Percentiles rank a stretch among this genome's conserved stretches.
These are phyloP conservation scores for Martes martes DNA, from an alignment of 2,113 vertebrate genomes.

Conservation along the genomic window DNA sequence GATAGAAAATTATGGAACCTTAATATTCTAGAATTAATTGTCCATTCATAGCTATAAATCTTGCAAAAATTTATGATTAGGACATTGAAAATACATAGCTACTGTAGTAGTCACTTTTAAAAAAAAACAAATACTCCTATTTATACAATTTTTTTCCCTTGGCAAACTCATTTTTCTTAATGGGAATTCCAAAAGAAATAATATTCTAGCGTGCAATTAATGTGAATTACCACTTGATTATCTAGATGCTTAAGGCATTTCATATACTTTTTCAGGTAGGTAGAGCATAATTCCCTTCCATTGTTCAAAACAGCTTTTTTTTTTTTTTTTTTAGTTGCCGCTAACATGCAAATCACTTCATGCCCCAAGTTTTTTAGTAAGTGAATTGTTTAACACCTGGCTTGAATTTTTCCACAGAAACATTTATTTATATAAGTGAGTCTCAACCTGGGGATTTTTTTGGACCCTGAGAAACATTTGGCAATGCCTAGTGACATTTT, in stretches of 20 bases:
- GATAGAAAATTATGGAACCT: neutral
- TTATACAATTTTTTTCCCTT: neutral
- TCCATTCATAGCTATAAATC: neutral
- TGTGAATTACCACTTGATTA: neutral
- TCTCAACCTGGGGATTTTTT: neutral
- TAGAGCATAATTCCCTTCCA: neutral
- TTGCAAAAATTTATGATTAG: constrained; percentile 28
- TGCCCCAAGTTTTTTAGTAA: neutral
- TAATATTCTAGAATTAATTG: neutral
- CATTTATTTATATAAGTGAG: neutral
- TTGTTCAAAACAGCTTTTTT: neutral
- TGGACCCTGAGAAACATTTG: neutral
- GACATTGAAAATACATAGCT: neutral
- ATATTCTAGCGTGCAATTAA: neutral
- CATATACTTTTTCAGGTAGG: neutral
- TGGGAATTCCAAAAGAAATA: neutral
- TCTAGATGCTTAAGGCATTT: neutral
- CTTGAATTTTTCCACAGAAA: constrained; percentile 1
- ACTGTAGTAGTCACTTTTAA: neutral
- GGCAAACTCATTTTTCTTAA: neutral
- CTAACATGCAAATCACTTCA: neutral
- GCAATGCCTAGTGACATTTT: neutral
- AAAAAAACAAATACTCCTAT: neutral
- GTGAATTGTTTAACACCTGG: neutral
- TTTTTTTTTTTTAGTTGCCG: neutral